A percentile compares a stretch with the other conserved stretches of the same genome.
phyloP scores from a whole-genome alignment of 2,888 invertebrate genomes.

The Gortyna flavago region DNA sequence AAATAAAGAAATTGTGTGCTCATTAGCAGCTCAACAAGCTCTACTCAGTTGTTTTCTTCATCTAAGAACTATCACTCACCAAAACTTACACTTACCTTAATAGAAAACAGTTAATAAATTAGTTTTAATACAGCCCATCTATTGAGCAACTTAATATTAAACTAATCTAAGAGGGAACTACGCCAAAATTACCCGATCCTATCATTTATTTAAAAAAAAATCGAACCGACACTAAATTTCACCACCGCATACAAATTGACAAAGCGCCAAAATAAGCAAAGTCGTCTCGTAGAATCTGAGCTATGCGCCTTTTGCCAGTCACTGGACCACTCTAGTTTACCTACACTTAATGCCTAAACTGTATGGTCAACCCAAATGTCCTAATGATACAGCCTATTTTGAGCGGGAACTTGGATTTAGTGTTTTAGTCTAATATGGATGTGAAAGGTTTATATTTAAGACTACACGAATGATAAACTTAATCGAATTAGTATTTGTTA shows the following conservation, averaged over 20 bases:
- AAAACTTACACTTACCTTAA: neutral
- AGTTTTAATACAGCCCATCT: neutral
- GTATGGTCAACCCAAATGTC: constrained; percentile 14
- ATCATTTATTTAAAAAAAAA: neutral
- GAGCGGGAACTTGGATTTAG: neutral
- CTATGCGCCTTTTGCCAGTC: constrained; percentile 59
- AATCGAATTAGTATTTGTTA: neutral
- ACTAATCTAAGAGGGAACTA: neutral
- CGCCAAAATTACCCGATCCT: neutral
- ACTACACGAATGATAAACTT: neutral
- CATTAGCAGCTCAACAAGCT: neutral
- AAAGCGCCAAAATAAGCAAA: constrained; percentile 13
- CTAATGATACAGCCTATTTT: constrained; percentile 40
- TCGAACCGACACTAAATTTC: neutral
- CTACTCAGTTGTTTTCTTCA: neutral
- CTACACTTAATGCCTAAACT: constrained; percentile 36
- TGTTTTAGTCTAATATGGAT: constrained; percentile 5
- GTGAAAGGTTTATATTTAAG: constrained; percentile 5
- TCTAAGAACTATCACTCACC: neutral
- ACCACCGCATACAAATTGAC: neutral
- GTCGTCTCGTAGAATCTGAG: constrained; percentile 49
- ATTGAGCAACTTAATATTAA: neutral
- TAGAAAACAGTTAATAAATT: neutral
- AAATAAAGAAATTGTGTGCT: neutral
- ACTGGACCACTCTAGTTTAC: constrained; percentile 32